phyloP scores from a whole-genome alignment of 23 tunicate genomes.

The Pegea sp. region DNA sequence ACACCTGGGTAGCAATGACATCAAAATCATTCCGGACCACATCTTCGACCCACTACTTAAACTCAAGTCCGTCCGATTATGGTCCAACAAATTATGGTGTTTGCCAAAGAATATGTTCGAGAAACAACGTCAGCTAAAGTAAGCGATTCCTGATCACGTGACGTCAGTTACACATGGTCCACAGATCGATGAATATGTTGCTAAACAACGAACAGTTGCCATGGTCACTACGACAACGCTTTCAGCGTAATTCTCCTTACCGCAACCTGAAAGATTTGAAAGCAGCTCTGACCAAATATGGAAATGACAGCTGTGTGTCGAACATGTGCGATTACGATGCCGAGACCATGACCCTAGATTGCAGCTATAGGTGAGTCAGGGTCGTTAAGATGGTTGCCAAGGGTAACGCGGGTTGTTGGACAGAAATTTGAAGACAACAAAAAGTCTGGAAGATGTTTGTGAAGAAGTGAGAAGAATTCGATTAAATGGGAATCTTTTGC shows the following conservation, averaged over 20 bases:
- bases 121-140: conserved; percentile 22
- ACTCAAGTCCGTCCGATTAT: conserved; percentile 18
- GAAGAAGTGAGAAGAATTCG: conserved; percentile 40
- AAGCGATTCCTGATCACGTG: no score
- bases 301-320: conserved; percentile 19
- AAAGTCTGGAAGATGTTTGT: conserved; percentile 19
- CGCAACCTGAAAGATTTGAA: conserved; percentile 9
- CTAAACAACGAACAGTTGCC: conserved; percentile 28
- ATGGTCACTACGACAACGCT: conserved; percentile 40
- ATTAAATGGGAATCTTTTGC: conserved; percentile 35
- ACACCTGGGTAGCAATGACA: conserved; percentile 45
- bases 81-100: conserved; percentile 55
- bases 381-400: no score
- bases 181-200: conserved; percentile 35
- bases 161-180: not conserved
- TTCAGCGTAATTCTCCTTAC: conserved; percentile 7
- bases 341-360: conserved; percentile 33
- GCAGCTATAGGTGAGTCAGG: conserved; percentile 72
- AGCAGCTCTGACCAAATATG: conserved; percentile 4
- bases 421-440: conserved; percentile 16
- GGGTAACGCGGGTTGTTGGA: no score
- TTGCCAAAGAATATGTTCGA: conserved; percentile 21
- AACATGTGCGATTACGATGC: conserved; percentile 48
- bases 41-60: conserved; percentile 11
- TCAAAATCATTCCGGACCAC: conserved; percentile 28